Evolutionary conservation across 2,797 vertebrate species (phyloP), one percentile per base, ranked within the genome.

Genomic region (Babyrousa celebensis): DNA sequence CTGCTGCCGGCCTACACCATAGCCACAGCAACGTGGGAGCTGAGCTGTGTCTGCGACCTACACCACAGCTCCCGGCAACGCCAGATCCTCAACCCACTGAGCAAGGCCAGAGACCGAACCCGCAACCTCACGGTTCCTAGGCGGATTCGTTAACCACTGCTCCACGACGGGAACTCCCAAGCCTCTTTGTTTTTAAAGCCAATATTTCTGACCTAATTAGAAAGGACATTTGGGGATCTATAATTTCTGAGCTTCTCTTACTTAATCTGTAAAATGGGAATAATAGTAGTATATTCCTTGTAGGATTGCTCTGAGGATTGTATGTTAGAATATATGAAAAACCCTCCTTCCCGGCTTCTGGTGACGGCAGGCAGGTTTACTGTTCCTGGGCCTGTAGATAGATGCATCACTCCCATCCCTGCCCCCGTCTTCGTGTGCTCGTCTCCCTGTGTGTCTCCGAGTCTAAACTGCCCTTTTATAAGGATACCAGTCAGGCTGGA

Each of bases 371-470:
- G 74, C 15, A 12, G 11, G 14, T 29, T 58, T 12, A 8, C 11
- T 43, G n/a, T 1, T 71, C 32, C 40, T 32, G 25, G 65, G 15
- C 29, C 48, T 40, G 21, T 0, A 2, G 54, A 72, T 0, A 2
- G 54, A 77, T 0, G 2, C 5, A 3, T 16, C 4, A 4, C 12
- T 48, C 32, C 60, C 29, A 11, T 29, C 40, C 71, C 68, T 75
- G 65, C 20, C 62, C 87, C 67, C 17, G 1, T 63, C 40, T 54
- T n/a, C 29, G 54, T 1, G 0, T 1, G 12, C 56, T 0, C 0
- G 72, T 43, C 29, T 14, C 11, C 48, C 18, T 3, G 27, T 21
- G 14, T 1, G 58, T 12, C 43, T 54, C 32, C 18, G 71, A 68
- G 60, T 40, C 63, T 95, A 25, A 72, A 27, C 17, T 52, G 32